Evolutionary conservation across 2,888 invertebrate species (phyloP).

Genomic region (Drosophila macrothrix): DNA sequence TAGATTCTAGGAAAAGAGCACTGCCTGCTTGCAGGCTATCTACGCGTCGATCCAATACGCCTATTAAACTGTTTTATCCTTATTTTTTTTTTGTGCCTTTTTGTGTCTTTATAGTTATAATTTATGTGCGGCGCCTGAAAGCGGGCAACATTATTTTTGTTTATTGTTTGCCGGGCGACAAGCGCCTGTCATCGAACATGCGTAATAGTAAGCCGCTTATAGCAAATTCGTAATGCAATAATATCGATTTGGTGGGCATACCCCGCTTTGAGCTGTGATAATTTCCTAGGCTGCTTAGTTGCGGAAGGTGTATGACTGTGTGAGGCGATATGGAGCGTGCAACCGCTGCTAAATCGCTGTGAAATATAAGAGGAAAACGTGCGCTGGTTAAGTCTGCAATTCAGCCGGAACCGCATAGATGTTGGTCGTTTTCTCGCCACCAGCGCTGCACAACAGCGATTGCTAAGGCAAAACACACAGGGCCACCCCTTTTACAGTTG

Average conservation of each 20-base stretch:
- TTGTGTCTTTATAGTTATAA: constrained; percentile 69
- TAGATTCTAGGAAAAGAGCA: not conserved
- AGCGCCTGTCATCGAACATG: constrained; percentile 58
- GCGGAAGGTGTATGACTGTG: constrained; percentile 16
- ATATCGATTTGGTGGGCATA: constrained; percentile 41
- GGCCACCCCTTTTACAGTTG: not conserved
- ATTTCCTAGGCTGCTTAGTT: constrained; percentile 46
- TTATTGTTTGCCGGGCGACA: constrained; percentile 62
- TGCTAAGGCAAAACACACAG: constrained; percentile 39
- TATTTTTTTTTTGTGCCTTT: constrained; percentile 60
- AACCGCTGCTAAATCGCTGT: constrained; percentile 15
- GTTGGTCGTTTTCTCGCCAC: constrained; percentile 66
- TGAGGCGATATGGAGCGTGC: constrained; percentile 14
- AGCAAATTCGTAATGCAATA: constrained; percentile 47
- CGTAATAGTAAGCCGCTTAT: constrained; percentile 34
- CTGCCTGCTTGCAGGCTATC: not conserved
- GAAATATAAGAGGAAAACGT: constrained; percentile 20
- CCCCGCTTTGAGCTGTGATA: constrained; percentile 36
- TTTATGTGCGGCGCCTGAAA: constrained; percentile 67
- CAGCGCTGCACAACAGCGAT: constrained; percentile 42
- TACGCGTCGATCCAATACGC: not conserved
- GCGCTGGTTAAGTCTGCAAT: constrained; percentile 64
- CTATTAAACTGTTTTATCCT: not conserved
- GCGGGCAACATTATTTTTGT: constrained; percentile 61
- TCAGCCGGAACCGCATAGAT: constrained; percentile 75